Percentiles rank a stretch among this genome's conserved stretches.
phyloP scores from a whole-genome alignment of 2,888 invertebrate species.

The Idaea biselata region DNA sequence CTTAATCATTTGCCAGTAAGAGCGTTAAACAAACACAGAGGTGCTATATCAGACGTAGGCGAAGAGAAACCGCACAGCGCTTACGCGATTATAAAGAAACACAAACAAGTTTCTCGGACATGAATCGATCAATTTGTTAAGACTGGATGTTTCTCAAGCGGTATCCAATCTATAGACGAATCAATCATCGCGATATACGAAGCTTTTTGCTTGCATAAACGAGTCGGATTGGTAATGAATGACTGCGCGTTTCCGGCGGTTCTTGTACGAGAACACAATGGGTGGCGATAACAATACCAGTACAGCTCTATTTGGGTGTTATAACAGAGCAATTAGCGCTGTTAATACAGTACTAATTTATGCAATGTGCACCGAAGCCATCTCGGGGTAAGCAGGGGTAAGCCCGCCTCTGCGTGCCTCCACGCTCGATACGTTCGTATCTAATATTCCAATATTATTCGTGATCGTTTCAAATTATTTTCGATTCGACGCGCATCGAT shows the following conservation, averaged over 20 bases:
- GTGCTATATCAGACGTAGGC: conserved; percentile 38
- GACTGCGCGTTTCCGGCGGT: conserved; percentile 56
- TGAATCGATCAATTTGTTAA: conserved; percentile 68
- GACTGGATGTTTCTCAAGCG: conserved; percentile 56
- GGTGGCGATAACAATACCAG: conserved; percentile 46
- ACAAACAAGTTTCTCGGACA: conserved; percentile 58
- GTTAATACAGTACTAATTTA: conserved; percentile 55
- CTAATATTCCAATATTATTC: conserved; percentile 46
- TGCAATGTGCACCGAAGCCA: conserved; percentile 44
- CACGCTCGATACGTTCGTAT: conserved; percentile 23
- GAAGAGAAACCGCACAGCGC: conserved; percentile 49
- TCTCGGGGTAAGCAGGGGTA: conserved; percentile 23
- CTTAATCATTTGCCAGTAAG: conserved; percentile 37
- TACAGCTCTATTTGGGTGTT: conserved; percentile 56
- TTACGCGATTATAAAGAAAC: conserved; percentile 54
- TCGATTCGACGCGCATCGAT: conserved; percentile 45
- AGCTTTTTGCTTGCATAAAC: conserved; percentile 62
- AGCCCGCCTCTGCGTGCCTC: conserved; percentile 16
- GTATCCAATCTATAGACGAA: conserved; percentile 58
- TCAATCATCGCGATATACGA: conserved; percentile 61
- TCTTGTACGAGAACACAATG: conserved; percentile 51
- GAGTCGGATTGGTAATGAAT: conserved; percentile 61
- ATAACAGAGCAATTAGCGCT: conserved; percentile 58
- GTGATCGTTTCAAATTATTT: conserved; percentile 52
- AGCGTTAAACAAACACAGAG: conserved; percentile 39